phyloP scores from a whole-genome alignment of 2,888 invertebrate genomes.

The Erebia ligea region DNA sequence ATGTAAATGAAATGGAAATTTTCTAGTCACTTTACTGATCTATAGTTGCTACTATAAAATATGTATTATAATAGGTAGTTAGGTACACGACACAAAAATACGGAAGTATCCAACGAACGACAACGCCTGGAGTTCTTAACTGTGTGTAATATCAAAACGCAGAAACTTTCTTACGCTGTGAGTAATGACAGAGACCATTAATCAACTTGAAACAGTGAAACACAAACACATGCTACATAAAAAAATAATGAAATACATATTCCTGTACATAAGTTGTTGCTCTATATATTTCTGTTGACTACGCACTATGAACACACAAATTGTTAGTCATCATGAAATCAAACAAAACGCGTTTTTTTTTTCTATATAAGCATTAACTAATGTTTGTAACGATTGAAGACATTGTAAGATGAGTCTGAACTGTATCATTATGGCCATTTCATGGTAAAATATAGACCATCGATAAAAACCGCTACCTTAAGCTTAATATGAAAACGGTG shows the following conservation, averaged over 20 bases:
- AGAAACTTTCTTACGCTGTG: constrained; percentile 30
- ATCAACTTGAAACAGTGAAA: constrained; percentile 42
- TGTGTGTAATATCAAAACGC: constrained; percentile 24
- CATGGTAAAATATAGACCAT: no score
- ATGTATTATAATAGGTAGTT: no score
- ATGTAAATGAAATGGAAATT: no score
- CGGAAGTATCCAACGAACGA: no score
- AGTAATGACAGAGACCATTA: constrained; percentile 39
- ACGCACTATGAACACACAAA: constrained; percentile 10
- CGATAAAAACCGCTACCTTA: no score
- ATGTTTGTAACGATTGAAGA: no score
- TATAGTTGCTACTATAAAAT: no score
- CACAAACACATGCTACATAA: constrained; percentile 37
- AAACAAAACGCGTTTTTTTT: constrained; percentile 4
- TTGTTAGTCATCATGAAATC: constrained; percentile 21
- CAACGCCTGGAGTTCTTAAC: not conserved
- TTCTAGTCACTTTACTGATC: no score
- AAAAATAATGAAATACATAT: constrained; percentile 30
- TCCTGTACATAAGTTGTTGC: constrained; percentile 13
- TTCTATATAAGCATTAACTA: not conserved
- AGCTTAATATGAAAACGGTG: no score
- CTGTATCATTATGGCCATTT: no score
- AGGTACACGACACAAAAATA: no score
- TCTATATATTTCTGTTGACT: constrained; percentile 1
- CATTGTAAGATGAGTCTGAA: no score